Evolutionary conservation across 2,888 invertebrate species (phyloP).

Genomic region (Amphipyra berbera): DNA sequence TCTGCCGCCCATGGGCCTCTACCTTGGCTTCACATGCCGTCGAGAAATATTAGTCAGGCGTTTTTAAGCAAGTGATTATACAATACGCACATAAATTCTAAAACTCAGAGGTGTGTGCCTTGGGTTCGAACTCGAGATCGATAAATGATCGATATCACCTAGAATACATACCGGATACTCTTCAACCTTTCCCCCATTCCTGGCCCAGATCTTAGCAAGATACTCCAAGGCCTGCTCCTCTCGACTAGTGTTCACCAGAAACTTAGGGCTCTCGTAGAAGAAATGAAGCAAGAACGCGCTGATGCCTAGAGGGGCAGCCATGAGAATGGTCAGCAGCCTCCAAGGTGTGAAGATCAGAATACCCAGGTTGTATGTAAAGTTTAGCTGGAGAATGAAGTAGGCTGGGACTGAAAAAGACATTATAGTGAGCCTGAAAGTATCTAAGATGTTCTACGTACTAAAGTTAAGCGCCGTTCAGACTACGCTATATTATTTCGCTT

Average conservation of each 20-base stretch:
- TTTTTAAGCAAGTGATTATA: no score
- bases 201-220: slow-evolving; percentile 88
- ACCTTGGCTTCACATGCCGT: no score
- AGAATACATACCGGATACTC: slow-evolving; percentile 41
- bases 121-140: no score
- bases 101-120: no score
- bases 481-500: no score
- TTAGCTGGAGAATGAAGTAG: slow-evolving; percentile 60
- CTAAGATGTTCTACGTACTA: no score
- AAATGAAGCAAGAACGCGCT: slow-evolving; percentile 87
- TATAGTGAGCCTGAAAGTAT: no score
- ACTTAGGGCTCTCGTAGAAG: slow-evolving; percentile 93
- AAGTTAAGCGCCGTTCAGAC: no score
- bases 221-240: slow-evolving; percentile 89
- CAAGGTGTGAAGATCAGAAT: slow-evolving; percentile 67
- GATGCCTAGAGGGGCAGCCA: slow-evolving; percentile 88
- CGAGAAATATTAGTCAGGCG: no score
- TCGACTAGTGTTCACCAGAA: slow-evolving; percentile 90
- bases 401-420: slow-evolving; percentile 55
- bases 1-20: no score
- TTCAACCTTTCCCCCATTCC: slow-evolving; percentile 78
- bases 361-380: slow-evolving; percentile 60
- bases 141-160: no score
- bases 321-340: slow-evolving; percentile 69
- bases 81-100: no score